These are phyloP conservation scores for Trilocha varians DNA, from an alignment of 2,888 invertebrate species.

Conservation along the genomic window DNA sequence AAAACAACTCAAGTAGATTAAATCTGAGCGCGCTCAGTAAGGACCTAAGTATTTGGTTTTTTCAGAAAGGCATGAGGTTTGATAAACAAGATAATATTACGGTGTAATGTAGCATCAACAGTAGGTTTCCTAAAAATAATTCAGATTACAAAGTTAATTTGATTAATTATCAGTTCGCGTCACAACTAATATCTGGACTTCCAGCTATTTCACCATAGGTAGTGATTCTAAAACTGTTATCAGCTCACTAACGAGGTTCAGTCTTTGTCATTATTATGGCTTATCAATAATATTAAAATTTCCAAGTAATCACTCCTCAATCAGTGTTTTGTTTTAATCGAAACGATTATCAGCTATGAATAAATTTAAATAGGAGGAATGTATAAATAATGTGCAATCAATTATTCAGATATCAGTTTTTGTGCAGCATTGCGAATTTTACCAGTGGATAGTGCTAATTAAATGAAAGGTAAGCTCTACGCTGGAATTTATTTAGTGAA, in stretches of 20 bases:
- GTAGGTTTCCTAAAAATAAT: too few species aligned
- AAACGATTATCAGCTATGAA: constrained; percentile 20
- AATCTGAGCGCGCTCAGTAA: too few species aligned
- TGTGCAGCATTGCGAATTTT: constrained; percentile 18
- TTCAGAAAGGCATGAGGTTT: too few species aligned
- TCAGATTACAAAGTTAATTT: too few species aligned
- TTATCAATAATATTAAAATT: constrained; percentile 7
- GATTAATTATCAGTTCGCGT: too few species aligned
- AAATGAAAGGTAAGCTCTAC: constrained; percentile 29
- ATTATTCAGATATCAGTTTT: constrained; percentile 18
- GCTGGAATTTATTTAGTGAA: background rate
- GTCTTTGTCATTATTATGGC: background rate
- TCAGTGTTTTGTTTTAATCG: constrained; percentile 23
- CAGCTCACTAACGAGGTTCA: background rate
- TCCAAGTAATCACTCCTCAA: constrained; percentile 21
- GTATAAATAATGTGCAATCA: constrained; percentile 30
- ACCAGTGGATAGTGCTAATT: constrained; percentile 15
- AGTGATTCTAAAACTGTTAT: background rate
- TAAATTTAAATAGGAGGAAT: constrained; percentile 15
- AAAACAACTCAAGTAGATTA: too few species aligned
- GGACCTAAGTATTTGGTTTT: too few species aligned
- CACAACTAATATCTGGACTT: too few species aligned
- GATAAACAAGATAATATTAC: too few species aligned
- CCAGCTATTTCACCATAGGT: too few species aligned
- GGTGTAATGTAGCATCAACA: too few species aligned